Base-by-base conservation (phyloP, 2,797 vertebrate genomes). In the Syngnathus acus region DNA sequence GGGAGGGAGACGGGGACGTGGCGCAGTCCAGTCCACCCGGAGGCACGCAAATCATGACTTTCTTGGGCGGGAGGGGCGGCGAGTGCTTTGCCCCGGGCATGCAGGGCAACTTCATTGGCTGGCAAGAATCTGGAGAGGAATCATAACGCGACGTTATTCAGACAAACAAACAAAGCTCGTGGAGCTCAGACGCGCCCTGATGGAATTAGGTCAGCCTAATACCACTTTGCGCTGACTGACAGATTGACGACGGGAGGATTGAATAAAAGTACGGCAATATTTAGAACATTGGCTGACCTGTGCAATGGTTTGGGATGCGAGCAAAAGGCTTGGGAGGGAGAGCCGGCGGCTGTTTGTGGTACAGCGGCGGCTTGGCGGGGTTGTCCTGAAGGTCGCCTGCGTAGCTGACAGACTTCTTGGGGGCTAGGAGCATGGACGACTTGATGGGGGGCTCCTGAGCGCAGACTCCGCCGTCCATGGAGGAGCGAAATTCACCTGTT, bases 31-130 rank as follows among this genome's bases (percentile, higher is more conserved):
- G 87, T 47, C 93, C 93, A 77, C 93, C 95, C 48, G 91, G 91
- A 74, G 96, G 95, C 92, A 97, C 93, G 72, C 95, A 98, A 77
- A 99, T 97, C 95, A 98, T 95, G 85, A 98, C 94, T 93, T 99
- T 98, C 91, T 98, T 98, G 87, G 97, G 97, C 88, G 96, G 97
- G 90, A 98, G 94, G 71, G 95, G 95, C 80, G 97, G 97, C 64
- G 96, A 99, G 88, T 95, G 92, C 87, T 96, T 98, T 74, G 94
- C 93, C 26, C 87, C 86, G 66, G 93, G 92, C 92, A 97, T 92
- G 82, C 93, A 97, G 91, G 94, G 93, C 86, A 99, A 92, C 92
- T 98, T 98, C 91, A 96, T 86, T 78, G 94, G 92, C 90, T 94
- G 94, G 64, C 94, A 94, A 86, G 94, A 91, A 91, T 98, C 97